These are phyloP conservation scores for Cheilosia impressa DNA, from an alignment of 2,888 invertebrate species.

Conservation along the genomic window DNA sequence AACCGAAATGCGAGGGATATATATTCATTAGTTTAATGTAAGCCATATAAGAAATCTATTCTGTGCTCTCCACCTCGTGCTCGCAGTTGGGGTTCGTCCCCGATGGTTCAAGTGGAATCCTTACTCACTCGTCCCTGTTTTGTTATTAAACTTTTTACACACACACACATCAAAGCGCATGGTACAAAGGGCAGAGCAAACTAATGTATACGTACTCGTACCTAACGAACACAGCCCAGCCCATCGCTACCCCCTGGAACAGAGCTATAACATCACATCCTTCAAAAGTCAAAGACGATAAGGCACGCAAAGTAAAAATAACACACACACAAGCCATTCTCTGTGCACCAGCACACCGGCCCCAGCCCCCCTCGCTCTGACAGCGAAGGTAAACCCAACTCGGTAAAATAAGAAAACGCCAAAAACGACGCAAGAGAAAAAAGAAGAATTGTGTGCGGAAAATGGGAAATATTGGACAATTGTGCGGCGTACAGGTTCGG, in stretches of 20 bases:
- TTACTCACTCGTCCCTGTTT: slow-evolving; percentile 67
- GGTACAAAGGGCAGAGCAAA: slow-evolving; percentile 56
- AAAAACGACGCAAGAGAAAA: slow-evolving; percentile 22
- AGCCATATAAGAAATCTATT: slow-evolving; percentile 70
- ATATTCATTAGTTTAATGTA: slow-evolving; percentile 76
- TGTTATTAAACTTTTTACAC: slow-evolving; percentile 70
- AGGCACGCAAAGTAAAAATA: slow-evolving; percentile 76
- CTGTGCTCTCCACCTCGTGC: slow-evolving; percentile 17
- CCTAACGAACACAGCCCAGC: slow-evolving; percentile 33
- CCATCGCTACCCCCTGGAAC: slow-evolving; percentile 18
- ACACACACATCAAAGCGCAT: slow-evolving; percentile 6
- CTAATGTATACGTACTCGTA: slow-evolving; percentile 46
- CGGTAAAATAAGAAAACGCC: slow-evolving; percentile 37
- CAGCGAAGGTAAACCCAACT: slow-evolving; percentile 51
- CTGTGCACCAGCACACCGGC: slow-evolving; percentile 34
- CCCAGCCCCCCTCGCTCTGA: slow-evolving; percentile 19
- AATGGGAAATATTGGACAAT: slow-evolving; percentile 64
- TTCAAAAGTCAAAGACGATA: slow-evolving; percentile 75
- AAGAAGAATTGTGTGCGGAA: slow-evolving; percentile 10
- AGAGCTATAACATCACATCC: slow-evolving; percentile 70
- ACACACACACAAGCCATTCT: slow-evolving; percentile 44
- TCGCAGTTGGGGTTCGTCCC: slow-evolving; percentile 18
- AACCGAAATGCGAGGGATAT: slow-evolving; percentile 68
- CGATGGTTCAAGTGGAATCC: slow-evolving; percentile 62
- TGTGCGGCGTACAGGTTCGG: slow-evolving; percentile 55